phyloP scores from a whole-genome alignment of 2,797 vertebrate species.

The Phylloscopus collybita region DNA sequence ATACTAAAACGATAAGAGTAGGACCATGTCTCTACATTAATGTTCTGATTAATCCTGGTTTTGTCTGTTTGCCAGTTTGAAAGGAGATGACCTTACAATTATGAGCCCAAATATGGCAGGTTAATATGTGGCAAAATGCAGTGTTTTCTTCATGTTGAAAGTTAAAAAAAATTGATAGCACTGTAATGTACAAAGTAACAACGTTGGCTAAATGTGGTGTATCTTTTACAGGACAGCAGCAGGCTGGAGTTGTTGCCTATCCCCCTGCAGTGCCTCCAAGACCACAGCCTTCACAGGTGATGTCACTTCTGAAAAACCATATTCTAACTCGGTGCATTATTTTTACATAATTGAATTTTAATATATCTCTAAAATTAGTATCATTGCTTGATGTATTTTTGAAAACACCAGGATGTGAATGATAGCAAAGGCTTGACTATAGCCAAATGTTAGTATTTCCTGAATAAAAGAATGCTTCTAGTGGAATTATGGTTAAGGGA shows the following conservation, averaged over 20 bases:
- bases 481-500: not conserved
- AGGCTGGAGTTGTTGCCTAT: slow-evolving; percentile 86
- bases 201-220: not conserved
- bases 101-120: not conserved
- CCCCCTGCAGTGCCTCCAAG: slow-evolving; percentile 97
- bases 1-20: not conserved
- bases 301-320: not conserved
- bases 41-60: not conserved
- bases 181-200: not conserved
- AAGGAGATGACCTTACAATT: not conserved
- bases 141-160: not conserved
- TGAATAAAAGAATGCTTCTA: not conserved
- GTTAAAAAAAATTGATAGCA: not conserved
- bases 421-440: not conserved
- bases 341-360: not conserved
- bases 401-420: not conserved
- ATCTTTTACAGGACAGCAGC: slow-evolving; percentile 82
- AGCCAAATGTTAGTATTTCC: not conserved
- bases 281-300: slow-evolving; percentile 93
- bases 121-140: not conserved
- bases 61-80: not conserved
- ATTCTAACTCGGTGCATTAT: not conserved
- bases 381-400: not conserved
- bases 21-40: not conserved
- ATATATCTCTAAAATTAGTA: not conserved